Percentiles rank a stretch among this genome's conserved stretches.
phyloP scores from a whole-genome alignment of 2,113 vertebrate genomes.

The Tauraco erythrolophus region DNA sequence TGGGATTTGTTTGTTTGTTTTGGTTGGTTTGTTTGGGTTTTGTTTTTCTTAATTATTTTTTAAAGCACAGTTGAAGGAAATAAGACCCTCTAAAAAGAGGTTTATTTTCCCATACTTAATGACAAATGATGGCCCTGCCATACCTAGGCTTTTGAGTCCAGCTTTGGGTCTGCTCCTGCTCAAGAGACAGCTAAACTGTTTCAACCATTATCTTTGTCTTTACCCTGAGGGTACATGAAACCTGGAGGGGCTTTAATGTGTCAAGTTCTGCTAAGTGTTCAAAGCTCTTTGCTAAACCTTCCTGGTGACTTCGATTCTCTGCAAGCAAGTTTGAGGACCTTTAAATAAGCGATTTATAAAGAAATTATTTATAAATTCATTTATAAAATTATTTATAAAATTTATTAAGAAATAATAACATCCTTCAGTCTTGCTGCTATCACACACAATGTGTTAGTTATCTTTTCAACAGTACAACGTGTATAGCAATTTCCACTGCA shows the following conservation, averaged over 20 bases:
- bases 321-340: not conserved
- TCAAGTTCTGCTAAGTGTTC: not conserved
- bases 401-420: too few relatives aligned
- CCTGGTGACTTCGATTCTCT: not conserved
- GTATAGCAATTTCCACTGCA: not conserved
- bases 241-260: not conserved
- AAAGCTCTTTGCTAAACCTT: not conserved
- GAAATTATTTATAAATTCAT: too few relatives aligned
- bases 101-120: conserved; percentile 11
- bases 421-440: not conserved
- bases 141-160: not conserved
- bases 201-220: not conserved
- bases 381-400: too few relatives aligned
- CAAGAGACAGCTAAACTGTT: not conserved
- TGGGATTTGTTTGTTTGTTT: not conserved
- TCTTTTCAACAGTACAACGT: not conserved
- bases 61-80: not conserved
- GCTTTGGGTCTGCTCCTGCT: not conserved
- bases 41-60: not conserved
- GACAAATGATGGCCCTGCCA: not conserved
- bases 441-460: not conserved
- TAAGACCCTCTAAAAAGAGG: conserved; percentile 8
- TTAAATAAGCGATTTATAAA: not conserved
- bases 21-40: not conserved
- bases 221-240: not conserved